Evolutionary conservation across 2,888 invertebrate species (phyloP).

Genomic region (Aromia moschata): DNA sequence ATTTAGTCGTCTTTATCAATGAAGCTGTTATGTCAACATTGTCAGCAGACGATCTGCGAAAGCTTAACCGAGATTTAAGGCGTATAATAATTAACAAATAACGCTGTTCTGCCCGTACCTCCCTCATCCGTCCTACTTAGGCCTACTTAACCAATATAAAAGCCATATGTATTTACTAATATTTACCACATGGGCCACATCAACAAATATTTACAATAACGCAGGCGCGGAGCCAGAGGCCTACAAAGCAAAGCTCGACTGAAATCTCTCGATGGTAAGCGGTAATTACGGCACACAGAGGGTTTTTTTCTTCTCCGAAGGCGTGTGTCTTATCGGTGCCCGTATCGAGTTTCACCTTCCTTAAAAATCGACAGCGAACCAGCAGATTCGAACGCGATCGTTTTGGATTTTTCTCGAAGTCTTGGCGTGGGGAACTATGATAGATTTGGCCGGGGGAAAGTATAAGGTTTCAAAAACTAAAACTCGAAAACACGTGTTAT

Average conservation of each 20-base stretch:
- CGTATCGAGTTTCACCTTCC: conserved; percentile 42
- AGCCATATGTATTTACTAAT: conserved; percentile 55
- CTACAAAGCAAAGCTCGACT: conserved; percentile 20
- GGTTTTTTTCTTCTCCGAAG: conserved; percentile 36
- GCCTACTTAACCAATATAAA: conserved; percentile 52
- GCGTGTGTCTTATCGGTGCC: conserved; percentile 43
- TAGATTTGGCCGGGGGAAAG: conserved; percentile 36
- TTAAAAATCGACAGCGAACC: conserved; percentile 28
- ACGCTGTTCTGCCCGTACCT: conserved; percentile 44
- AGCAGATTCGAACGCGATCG: background rate
- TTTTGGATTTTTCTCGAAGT: background rate
- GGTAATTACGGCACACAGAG: conserved; percentile 31
- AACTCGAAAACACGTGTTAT: conserved; percentile 49
- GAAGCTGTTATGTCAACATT: conserved; percentile 36
- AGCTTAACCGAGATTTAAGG: conserved; percentile 27
- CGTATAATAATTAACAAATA: conserved; percentile 48
- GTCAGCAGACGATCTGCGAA: conserved; percentile 36
- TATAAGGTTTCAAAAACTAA: conserved; percentile 46
- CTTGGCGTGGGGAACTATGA: conserved; percentile 24
- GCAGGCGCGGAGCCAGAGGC: conserved; percentile 27
- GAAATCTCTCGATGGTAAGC: conserved; percentile 30
- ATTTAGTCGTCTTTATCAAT: background rate
- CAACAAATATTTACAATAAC: conserved; percentile 55
- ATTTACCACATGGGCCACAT: conserved; percentile 56
- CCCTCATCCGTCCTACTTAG: conserved; percentile 44